Conservation (phyloP, 2,888 invertebrate species). For the Megalurothrips usitatus region DNA sequence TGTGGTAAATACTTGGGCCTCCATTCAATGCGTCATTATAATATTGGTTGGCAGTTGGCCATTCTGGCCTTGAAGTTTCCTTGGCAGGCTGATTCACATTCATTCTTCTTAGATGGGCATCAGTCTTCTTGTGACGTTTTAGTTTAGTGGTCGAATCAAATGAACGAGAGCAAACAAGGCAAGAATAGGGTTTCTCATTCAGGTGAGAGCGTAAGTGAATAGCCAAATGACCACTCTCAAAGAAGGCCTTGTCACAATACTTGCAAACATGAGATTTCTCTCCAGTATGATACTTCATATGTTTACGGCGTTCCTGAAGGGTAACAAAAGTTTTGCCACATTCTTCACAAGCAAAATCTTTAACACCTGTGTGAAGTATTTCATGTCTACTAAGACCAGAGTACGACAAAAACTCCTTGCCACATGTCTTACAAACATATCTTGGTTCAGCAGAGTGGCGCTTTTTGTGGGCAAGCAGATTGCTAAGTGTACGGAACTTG, state of each 20-base stretch:
- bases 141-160: not conserved
- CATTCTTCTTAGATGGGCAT: constrained; percentile 12
- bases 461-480: not conserved
- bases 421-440: constrained; percentile 13
- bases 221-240: constrained; percentile 15
- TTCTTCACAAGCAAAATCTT: constrained; percentile 10
- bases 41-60: not conserved
- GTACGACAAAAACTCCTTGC: constrained; percentile 3
- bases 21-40: not conserved
- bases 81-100: constrained; percentile 1
- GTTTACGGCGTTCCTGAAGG: not conserved
- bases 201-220: constrained; percentile 13
- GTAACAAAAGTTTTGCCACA: constrained; percentile 17
- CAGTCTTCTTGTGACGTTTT: constrained; percentile 8
- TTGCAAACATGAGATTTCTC: constrained; percentile 9
- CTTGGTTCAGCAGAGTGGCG: not conserved
- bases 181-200: constrained; percentile 4
- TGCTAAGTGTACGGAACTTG: not conserved
- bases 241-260: constrained; percentile 1
- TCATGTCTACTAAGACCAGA: constrained; percentile 1
- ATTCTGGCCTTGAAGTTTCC: constrained; percentile 1
- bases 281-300: constrained; percentile 14
- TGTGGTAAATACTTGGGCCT: not conserved
- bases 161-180: not conserved
- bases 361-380: constrained; percentile 7